phyloP scores from a whole-genome alignment of 2,888 invertebrate species.

The Drosophila anceps region DNA sequence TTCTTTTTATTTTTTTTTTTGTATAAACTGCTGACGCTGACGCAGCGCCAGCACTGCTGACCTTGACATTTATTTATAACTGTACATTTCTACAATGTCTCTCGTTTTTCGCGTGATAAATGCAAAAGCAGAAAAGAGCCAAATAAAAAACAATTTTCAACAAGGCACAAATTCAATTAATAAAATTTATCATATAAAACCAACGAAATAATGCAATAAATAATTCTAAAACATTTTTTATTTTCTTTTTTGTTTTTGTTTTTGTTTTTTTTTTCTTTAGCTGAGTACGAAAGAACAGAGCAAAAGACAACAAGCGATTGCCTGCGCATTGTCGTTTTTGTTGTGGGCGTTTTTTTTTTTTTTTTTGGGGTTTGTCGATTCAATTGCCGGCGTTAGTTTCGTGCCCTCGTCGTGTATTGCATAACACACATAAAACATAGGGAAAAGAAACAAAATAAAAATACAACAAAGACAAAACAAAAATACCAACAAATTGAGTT shows the following conservation, averaged over 20 bases:
- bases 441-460: neutral
- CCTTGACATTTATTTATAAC: conserved; percentile 84
- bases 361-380: conserved; percentile 19
- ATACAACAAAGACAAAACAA: conserved; percentile 22
- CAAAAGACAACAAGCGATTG: conserved; percentile 38
- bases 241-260: neutral
- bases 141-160: conserved; percentile 23
- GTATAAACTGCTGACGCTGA: conserved; percentile 30
- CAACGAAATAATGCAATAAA: conserved; percentile 30
- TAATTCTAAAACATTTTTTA: conserved; percentile 20
- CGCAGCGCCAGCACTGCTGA: conserved; percentile 54
- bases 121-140: conserved; percentile 22
- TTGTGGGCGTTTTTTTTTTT: conserved; percentile 27
- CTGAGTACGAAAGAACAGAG: conserved; percentile 16
- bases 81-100: conserved; percentile 68
- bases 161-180: conserved; percentile 4
- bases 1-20: conserved; percentile 3
- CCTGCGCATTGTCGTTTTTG: conserved; percentile 11
- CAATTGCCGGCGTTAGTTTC: conserved; percentile 33
- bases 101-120: conserved; percentile 35
- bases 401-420: conserved; percentile 51
- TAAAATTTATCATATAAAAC: conserved; percentile 4
- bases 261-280: neutral
- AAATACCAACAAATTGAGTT: conserved; percentile 13
- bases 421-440: conserved; percentile 44